Conservation (phyloP, 2,797 vertebrate species). For the Neostethus bicornis region DNA sequence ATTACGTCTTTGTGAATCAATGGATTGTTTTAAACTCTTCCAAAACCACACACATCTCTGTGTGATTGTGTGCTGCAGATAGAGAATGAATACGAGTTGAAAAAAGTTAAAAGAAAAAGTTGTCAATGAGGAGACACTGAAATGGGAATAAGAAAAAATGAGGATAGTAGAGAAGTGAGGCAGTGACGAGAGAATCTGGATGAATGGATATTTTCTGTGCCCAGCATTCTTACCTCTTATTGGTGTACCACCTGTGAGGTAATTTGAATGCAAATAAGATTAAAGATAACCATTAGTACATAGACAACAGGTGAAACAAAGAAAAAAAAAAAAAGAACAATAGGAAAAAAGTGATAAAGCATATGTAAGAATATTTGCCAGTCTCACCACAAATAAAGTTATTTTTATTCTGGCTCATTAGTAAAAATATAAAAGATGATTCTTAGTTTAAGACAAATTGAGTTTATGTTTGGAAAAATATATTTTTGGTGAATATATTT, state of each 20-base stretch:
- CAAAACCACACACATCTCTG: conserved; percentile 25
- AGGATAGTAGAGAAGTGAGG: conserved; percentile 18
- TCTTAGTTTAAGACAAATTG: too few species aligned
- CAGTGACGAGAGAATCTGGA: conserved; percentile 19
- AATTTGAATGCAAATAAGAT: conserved; percentile 99
- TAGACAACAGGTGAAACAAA: conserved; percentile 80
- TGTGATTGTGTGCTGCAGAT: conserved; percentile 14
- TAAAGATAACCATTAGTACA: conserved; percentile 95
- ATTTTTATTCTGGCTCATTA: too few species aligned
- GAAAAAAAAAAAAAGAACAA: conserved; percentile 65
- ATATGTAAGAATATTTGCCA: conserved; percentile 36
- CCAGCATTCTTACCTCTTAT: conserved; percentile 99
- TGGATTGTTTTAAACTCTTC: conserved; percentile 28
- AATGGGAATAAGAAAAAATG: conserved; percentile 28
- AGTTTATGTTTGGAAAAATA: too few species aligned
- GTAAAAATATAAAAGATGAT: too few species aligned
- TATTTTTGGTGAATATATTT: too few species aligned
- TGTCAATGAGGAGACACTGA: conserved; percentile 77
- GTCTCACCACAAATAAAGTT: conserved; percentile 11
- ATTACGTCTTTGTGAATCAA: background rate
- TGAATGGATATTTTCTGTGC: conserved; percentile 77
- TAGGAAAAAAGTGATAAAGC: conserved; percentile 23
- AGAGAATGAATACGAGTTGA: conserved; percentile 49
- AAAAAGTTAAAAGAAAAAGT: conserved; percentile 72
- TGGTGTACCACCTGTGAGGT: conserved; percentile 99